phyloP scores from a whole-genome alignment of 2,888 invertebrate genomes.

The Cactoblastis cactorum region DNA sequence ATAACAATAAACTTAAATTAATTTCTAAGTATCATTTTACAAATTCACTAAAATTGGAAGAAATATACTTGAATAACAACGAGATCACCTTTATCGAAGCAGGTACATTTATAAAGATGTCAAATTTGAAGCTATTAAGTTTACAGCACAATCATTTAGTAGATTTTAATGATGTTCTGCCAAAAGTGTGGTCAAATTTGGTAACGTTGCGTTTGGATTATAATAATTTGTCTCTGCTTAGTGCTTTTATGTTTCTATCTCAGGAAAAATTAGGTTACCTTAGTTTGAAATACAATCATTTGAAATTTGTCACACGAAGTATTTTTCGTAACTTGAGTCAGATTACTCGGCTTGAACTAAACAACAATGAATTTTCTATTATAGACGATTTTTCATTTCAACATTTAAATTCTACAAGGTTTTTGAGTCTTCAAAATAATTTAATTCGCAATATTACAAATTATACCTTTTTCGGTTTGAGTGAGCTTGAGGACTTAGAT shows the following conservation, averaged over 20 bases:
- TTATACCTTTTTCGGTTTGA: slow-evolving; percentile 86
- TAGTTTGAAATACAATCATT: slow-evolving; percentile 88
- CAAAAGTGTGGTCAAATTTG: slow-evolving; percentile 83
- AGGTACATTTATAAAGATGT: slow-evolving; percentile 86
- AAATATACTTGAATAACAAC: slow-evolving; percentile 93
- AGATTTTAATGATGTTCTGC: slow-evolving; percentile 88
- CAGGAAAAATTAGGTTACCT: slow-evolving; percentile 90
- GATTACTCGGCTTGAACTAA: slow-evolving; percentile 87
- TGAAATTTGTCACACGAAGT: slow-evolving; percentile 84
- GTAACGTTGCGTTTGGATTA: slow-evolving; percentile 88
- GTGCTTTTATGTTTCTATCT: slow-evolving; percentile 85
- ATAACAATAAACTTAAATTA: slow-evolving; percentile 88
- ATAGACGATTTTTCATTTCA: slow-evolving; percentile 91
- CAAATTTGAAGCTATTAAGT: slow-evolving; percentile 89
- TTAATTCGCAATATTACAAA: slow-evolving; percentile 83
- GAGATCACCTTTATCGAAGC: slow-evolving; percentile 88
- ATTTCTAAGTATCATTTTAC: slow-evolving; percentile 88
- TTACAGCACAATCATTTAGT: slow-evolving; percentile 89
- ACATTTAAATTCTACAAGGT: slow-evolving; percentile 85
- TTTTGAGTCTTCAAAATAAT: slow-evolving; percentile 89
- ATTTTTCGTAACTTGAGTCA: slow-evolving; percentile 87
- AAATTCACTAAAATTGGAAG: slow-evolving; percentile 85
- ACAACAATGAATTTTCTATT: slow-evolving; percentile 87
- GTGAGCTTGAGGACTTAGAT: slow-evolving; percentile 88
- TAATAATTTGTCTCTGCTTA: slow-evolving; percentile 85